Evolutionary conservation across 2,113 vertebrate species (phyloP).

Genomic region (Triplophysa tibetana): DNA sequence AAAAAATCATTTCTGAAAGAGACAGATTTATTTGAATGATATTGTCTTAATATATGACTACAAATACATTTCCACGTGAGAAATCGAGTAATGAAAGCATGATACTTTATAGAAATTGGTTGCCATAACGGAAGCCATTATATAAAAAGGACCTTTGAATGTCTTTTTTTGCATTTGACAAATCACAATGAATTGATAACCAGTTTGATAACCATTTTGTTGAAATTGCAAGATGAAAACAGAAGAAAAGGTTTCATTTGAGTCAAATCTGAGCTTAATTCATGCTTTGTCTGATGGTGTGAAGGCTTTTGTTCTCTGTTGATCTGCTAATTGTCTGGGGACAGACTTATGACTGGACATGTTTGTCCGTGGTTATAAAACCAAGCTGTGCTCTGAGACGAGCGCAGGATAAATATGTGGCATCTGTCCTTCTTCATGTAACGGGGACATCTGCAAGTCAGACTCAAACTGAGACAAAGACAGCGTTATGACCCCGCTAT

Average conservation of each 20-base stretch:
- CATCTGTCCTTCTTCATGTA: conserved; percentile 38
- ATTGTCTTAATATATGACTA: no score
- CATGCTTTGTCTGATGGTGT: conserved; percentile 23
- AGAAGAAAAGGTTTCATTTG: conserved; percentile 6
- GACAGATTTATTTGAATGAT: no score
- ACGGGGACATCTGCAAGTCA: conserved; percentile 34
- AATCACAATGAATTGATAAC: no score
- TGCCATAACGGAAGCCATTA: no score
- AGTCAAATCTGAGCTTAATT: conserved; percentile 10
- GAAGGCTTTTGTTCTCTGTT: conserved; percentile 41
- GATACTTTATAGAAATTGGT: no score
- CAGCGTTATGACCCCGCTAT: conserved; percentile 49
- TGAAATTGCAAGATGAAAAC: background rate
- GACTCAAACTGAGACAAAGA: conserved; percentile 55
- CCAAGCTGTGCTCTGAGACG: conserved; percentile 42
- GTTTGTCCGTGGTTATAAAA: conserved; percentile 28
- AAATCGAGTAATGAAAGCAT: no score
- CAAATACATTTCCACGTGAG: no score
- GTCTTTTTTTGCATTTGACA: no score
- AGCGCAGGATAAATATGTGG: conserved; percentile 7
- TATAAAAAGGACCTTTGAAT: no score
- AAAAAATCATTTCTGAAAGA: no score
- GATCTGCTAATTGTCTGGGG: conserved; percentile 32
- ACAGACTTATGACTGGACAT: conserved; percentile 31
- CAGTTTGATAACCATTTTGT: no score